Conservation (phyloP, 2,888 invertebrate genomes). For the Cryptocephalus moraei region DNA sequence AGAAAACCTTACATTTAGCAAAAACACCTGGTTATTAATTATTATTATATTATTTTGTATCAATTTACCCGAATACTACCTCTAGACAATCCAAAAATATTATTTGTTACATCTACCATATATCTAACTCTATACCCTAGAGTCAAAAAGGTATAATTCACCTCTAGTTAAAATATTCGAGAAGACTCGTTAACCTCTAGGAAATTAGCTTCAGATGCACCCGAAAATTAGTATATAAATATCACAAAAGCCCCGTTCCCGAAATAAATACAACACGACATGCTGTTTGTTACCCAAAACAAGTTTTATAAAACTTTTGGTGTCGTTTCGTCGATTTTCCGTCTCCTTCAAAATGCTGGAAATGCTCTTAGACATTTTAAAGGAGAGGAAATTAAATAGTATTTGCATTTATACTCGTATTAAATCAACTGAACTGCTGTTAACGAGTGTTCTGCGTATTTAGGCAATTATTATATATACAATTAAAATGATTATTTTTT, state of each 20-base stretch:
- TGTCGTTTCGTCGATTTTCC: background rate
- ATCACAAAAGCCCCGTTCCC: background rate
- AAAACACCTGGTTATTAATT: constrained; percentile 29
- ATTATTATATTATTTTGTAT: constrained; percentile 20
- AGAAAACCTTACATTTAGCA: constrained; percentile 19
- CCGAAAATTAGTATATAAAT: constrained; percentile 3
- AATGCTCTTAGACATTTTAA: no score
- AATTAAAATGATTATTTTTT: constrained; percentile 24
- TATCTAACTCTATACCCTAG: constrained; percentile 26
- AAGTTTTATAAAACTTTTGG: background rate
- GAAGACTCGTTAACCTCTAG: constrained; percentile 4
- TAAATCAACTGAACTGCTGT: constrained; percentile 1
- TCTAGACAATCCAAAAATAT: constrained; percentile 40
- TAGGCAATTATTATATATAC: constrained; percentile 20
- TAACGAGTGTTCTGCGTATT: constrained; percentile 8
- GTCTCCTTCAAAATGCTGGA: no score
- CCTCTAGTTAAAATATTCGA: constrained; percentile 18
- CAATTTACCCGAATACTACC: constrained; percentile 27
- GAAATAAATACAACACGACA: background rate
- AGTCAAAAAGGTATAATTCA: constrained; percentile 30
- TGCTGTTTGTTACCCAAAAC: background rate
- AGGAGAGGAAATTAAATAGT: no score
- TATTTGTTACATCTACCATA: constrained; percentile 34
- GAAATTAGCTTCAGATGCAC: background rate
- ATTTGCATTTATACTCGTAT: background rate